Conservation (phyloP, 2,113 vertebrate species). For the Euleptes europaea region DNA sequence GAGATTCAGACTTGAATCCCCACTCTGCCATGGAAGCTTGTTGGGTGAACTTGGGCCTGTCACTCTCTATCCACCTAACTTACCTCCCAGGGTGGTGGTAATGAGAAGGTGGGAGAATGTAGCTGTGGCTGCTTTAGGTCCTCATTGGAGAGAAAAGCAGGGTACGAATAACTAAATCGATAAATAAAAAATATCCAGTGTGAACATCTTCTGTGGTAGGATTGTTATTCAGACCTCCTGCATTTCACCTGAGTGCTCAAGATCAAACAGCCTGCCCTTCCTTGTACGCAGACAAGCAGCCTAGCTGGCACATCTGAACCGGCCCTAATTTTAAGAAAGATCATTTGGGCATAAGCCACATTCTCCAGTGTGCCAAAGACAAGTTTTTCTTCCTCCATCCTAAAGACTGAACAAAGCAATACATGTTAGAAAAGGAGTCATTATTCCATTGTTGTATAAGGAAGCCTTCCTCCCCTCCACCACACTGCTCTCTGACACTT, state of each 20-base stretch:
- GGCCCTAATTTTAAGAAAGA: background rate
- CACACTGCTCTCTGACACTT: background rate
- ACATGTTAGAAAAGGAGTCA: fast-evolving
- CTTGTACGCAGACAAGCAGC: background rate
- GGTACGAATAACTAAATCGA: no score
- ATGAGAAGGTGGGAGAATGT: no score
- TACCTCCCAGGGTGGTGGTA: no score
- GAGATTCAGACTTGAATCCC: no score
- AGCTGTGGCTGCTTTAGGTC: no score
- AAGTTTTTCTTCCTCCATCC: background rate
- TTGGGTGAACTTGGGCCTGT: no score
- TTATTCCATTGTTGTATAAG: background rate
- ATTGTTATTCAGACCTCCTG: background rate
- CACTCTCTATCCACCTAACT: no score
- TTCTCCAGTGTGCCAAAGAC: background rate
- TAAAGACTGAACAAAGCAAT: conserved; percentile 15
- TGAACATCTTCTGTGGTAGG: background rate
- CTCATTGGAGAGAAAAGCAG: no score
- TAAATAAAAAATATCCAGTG: background rate
- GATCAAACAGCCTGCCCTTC: background rate
- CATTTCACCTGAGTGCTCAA: background rate
- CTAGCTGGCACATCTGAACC: background rate
- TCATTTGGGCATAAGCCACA: background rate
- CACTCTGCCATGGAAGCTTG: no score
- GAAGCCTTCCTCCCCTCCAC: background rate